These are phyloP conservation scores for Torymus texanus DNA, from an alignment of 2,888 invertebrate genomes.

Conservation along the genomic window DNA sequence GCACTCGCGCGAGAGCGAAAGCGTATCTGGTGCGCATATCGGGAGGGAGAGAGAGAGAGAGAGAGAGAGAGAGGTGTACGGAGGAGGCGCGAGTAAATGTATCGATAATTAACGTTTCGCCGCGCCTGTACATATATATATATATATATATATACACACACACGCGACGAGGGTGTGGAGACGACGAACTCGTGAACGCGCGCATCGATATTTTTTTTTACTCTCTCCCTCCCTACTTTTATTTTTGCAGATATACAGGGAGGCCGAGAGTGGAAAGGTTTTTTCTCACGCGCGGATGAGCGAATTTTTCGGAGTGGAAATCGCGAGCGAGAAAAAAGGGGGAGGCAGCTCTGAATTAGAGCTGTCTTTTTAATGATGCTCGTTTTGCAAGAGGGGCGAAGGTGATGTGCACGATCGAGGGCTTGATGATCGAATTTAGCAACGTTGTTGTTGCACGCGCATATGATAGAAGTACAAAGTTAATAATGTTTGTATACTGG, in stretches of 20 bases:
- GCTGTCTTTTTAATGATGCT: slow-evolving; percentile 6
- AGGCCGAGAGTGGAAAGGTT: background rate
- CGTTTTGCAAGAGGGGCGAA: too few relatives aligned
- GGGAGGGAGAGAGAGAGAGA: background rate
- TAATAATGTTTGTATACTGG: too few relatives aligned
- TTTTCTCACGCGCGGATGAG: background rate
- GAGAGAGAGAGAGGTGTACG: background rate
- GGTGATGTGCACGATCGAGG: too few relatives aligned
- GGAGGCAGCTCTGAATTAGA: background rate
- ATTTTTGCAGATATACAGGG: too few relatives aligned
- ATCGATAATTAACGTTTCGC: slow-evolving; percentile 50
- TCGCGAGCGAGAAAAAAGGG: background rate
- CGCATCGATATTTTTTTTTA: background rate
- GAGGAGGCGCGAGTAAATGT: slow-evolving; percentile 15
- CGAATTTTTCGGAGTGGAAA: slow-evolving; percentile 23
- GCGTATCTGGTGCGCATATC: background rate
- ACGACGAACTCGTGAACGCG: background rate
- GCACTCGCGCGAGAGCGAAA: slow-evolving; percentile 27
- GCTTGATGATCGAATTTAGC: too few relatives aligned
- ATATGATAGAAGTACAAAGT: too few relatives aligned
- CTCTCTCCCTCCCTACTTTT: too few relatives aligned
- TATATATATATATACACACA: too few relatives aligned
- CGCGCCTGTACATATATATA: background rate
- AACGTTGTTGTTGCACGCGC: too few relatives aligned
- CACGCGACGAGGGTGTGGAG: background rate